A percentile compares a stretch with the other conserved stretches of the same genome.
phyloP scores from a whole-genome alignment of 2,888 invertebrate species.

The Endotricha flammealis region DNA sequence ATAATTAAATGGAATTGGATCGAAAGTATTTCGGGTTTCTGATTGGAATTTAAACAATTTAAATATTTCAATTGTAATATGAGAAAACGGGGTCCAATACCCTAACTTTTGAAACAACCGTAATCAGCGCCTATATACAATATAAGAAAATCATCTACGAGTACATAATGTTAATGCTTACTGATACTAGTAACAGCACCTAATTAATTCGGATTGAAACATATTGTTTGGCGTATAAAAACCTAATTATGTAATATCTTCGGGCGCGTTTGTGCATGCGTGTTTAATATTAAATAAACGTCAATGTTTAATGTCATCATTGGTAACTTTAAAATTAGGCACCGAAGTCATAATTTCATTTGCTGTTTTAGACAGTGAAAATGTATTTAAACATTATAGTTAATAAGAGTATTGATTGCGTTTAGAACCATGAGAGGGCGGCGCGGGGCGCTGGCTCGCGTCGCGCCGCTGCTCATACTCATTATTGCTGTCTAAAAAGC shows the following conservation, averaged over 20 bases:
- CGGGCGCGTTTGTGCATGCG: constrained; percentile 3
- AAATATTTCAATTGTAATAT: no score
- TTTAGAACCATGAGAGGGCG: no score
- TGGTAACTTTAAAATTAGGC: constrained; percentile 39
- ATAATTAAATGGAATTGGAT: no score
- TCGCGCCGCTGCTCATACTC: background rate
- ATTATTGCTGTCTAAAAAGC: constrained; percentile 13
- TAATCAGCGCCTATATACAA: constrained; percentile 3
- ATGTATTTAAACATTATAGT: constrained; percentile 1
- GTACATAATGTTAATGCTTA: constrained; percentile 1
- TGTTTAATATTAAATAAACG: constrained; percentile 27
- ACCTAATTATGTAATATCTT: background rate
- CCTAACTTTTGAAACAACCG: constrained; percentile 1
- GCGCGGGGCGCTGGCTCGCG: no score
- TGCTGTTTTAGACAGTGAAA: constrained; percentile 31
- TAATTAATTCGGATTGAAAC: constrained; percentile 1
- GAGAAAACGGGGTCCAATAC: no score
- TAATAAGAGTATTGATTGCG: background rate
- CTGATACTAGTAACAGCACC: background rate
- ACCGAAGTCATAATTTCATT: constrained; percentile 29
- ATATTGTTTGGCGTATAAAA: background rate
- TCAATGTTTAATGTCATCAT: constrained; percentile 41
- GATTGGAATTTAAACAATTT: no score
- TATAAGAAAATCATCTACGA: background rate
- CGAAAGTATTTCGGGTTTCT: no score